Evolutionary conservation across 2,888 invertebrate species (phyloP), one percentile per base, ranked within the genome.

Genomic region (Drosophila emarginata): DNA sequence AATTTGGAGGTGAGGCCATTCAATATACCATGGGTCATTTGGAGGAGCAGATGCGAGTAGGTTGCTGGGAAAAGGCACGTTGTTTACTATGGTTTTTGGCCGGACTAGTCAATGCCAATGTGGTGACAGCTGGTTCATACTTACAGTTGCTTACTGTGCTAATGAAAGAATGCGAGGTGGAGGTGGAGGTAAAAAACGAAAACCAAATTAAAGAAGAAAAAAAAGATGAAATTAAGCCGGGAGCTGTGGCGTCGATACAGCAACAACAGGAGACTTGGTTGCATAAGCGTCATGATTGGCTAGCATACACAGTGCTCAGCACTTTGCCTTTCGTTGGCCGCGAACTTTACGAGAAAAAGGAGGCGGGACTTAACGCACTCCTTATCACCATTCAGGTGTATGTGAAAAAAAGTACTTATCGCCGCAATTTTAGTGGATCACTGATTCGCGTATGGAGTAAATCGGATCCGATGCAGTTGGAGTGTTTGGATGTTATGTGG

Each of bases 1-100:
- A 97, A 91, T 99, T 99, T 91, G 99, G 99, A 26, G 98, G 98
- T 58, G 99, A 99, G 93, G 98, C 98, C 93, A 96, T 98, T 0
- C 98, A 98, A 88, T 96, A 96, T 81, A 95, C 99, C 93, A 96
- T 97, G 1, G 95, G 96, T 83, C 96, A 96, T 50, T 96, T 99
- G 82, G 97, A 97, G 91, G 97, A 98, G 86, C 95, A 96, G 21
- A 92, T 99, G 65, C 97, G 97, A 91, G 93, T 93, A 28, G 96
- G 96, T 67, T 95, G 96, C 89, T 99, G 98, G 97, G 96, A 96
- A 81, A 94, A 95, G 1, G 98, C 98, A 0, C 93, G 95, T 74
- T 96, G 96, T 89, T 94, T 97, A 70, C 93, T 99, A 0, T 93
- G 98, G 76, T 99, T 99, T 90, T 93, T 99, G 71, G 96, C 98